Base-by-base conservation (phyloP, 2,888 invertebrate species). In the Drosophila histrio region DNA sequence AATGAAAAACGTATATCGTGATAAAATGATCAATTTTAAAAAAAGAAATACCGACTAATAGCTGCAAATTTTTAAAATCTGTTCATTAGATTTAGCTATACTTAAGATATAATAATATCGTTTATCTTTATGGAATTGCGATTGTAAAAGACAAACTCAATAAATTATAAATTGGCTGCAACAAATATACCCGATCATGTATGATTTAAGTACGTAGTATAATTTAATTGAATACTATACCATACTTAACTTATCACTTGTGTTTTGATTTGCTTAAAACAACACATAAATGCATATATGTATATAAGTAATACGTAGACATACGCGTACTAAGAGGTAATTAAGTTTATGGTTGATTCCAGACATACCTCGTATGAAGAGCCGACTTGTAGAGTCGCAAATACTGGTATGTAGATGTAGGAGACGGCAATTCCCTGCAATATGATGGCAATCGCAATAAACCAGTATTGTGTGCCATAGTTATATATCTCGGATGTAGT, bases 401-500 rank as follows among this genome's bases (percentile, higher is more conserved):
- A 97, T n/a, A 97, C 96, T 0, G 97, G 97, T 56, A 96, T 93
- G 90, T 96, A 97, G 17, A 96, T 93, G 24, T 93, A 93, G 4
- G 94, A 93, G 7, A 96, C 95, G 32, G 94, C 92, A 15, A 94
- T 60, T 39, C 95, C 95, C 90, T 95, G 95, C 7, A 95, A 91
- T 47, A 94, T 91, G 65, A 96, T 95, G 1, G 95, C 94, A 26
- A 96, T 90, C 30, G 95, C 92, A 64, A 96, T 95, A 78, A 96
- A 92, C 94, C 95, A 95, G 91, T 97, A 97, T 89, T 96, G 96
- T 0, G 96, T 95, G 24, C 97, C 97, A 88, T 95, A 97, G 91
- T 95, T 95, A 92, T 97, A 97, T 89, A 97, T 95, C 92, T 97
- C 97, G 0, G 96, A 95, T 6, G 97, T 96, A 3, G 96, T 96